Evolutionary conservation across 2,797 vertebrate species (phyloP).

Genomic region (Peromyscus melanophrys): DNA sequence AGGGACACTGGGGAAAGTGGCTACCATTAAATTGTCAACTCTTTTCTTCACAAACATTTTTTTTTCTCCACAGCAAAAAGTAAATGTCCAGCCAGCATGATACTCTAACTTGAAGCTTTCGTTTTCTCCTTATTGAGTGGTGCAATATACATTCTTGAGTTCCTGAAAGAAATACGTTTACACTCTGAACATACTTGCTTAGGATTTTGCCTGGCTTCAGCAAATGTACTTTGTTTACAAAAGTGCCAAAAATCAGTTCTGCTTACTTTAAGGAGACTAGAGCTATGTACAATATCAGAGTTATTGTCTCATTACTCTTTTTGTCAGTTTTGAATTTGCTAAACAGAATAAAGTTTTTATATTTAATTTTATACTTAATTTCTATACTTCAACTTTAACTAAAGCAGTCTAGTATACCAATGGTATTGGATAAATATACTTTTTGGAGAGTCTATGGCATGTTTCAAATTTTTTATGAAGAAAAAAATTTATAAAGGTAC

Average conservation of each 20-base stretch:
- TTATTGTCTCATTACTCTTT: background rate
- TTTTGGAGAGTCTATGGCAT: background rate
- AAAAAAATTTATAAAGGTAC: too few species aligned
- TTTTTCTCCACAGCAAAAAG: background rate
- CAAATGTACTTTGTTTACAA: background rate
- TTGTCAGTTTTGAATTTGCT: background rate
- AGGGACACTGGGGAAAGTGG: background rate
- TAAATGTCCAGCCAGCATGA: background rate
- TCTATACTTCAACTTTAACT: background rate
- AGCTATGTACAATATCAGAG: background rate
- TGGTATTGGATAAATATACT: background rate
- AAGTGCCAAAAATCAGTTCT: background rate
- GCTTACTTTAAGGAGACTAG: background rate
- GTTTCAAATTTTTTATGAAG: too few species aligned
- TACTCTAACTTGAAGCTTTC: background rate
- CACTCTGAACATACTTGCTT: background rate
- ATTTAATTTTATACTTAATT: background rate
- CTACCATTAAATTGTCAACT: background rate
- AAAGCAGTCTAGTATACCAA: background rate
- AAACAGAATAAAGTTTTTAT: background rate
- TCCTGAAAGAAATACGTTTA: background rate
- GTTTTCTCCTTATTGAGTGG: background rate
- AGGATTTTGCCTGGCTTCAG: background rate
- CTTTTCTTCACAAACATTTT: background rate
- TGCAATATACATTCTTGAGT: background rate